Evolutionary conservation across 1,140 invertebrate species (phyloP).

Genomic region (Eciton burchellii): DNA sequence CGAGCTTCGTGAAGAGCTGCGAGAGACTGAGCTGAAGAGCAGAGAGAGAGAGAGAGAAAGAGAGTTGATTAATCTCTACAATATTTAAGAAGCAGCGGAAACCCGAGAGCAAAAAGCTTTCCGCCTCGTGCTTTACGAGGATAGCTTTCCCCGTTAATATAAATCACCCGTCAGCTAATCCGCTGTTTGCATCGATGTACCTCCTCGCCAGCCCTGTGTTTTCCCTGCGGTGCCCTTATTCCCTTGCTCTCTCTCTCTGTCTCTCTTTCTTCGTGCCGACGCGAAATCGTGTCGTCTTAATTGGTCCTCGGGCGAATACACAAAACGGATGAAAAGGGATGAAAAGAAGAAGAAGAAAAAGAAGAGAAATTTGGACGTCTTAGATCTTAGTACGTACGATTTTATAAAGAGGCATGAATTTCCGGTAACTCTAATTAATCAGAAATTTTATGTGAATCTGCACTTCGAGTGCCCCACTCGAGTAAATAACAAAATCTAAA

Average conservation of each 20-base stretch:
- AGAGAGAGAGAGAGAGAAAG: background rate
- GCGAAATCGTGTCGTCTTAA: constrained; percentile 27
- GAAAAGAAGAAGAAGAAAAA: no score
- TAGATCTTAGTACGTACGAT: background rate
- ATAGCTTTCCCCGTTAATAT: constrained; percentile 36
- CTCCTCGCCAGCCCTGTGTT: background rate
- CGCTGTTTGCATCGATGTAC: constrained; percentile 55
- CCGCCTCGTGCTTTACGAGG: constrained; percentile 30
- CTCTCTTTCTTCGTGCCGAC: background rate
- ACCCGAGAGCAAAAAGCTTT: constrained; percentile 60
- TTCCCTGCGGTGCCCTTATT: constrained; percentile 13
- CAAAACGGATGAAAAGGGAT: no score
- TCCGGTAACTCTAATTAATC: no score
- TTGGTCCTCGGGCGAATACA: background rate
- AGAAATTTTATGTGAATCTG: no score
- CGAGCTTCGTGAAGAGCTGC: constrained; percentile 23
- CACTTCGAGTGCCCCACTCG: no score
- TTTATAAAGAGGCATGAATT: background rate
- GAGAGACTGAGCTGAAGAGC: no score
- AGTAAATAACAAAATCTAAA: no score
- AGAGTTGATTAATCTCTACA: constrained; percentile 80
- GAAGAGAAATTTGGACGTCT: background rate
- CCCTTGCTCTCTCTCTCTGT: constrained; percentile 9
- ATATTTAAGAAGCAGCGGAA: constrained; percentile 77
- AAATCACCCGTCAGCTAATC: constrained; percentile 63